phyloP scores from a whole-genome alignment of 2,888 invertebrate genomes.

The Andrena bicolor region DNA sequence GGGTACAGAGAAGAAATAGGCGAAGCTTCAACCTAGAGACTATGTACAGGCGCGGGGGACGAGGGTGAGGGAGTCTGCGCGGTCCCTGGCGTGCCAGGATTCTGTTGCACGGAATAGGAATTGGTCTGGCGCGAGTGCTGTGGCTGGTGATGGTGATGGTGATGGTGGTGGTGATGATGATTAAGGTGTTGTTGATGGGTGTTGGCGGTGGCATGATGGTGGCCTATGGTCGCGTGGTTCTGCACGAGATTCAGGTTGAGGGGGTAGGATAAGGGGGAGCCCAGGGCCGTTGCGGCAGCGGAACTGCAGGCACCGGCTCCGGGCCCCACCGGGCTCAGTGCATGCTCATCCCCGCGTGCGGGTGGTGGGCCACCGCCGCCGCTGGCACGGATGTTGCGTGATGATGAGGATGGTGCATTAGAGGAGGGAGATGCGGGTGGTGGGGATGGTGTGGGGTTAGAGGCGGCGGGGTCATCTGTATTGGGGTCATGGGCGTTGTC shows the following conservation, averaged over 20 bases:
- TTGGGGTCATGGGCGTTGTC: conserved; percentile 87
- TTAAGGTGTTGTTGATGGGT: conserved; percentile 74
- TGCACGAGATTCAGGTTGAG: conserved; percentile 83
- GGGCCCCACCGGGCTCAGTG: conserved; percentile 93
- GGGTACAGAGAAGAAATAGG: conserved; percentile 34
- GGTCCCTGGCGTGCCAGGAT: conserved; percentile 81
- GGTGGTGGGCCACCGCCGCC: conserved; percentile 80
- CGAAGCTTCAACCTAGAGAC: conserved; percentile 78
- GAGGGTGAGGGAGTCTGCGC: conserved; percentile 83
- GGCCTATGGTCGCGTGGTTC: conserved; percentile 75
- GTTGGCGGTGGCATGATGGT: conserved; percentile 75
- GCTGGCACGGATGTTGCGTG: conserved; percentile 83
- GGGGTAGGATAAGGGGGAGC: conserved; percentile 84
- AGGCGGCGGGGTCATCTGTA: conserved; percentile 85
- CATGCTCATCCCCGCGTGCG: conserved; percentile 86
- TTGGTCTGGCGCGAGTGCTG: conserved; percentile 78
- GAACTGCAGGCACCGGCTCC: conserved; percentile 83
- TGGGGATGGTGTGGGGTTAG: conserved; percentile 87
- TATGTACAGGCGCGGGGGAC: conserved; percentile 85
- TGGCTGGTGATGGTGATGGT: conserved; percentile 77
- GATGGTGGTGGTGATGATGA: conserved; percentile 76
- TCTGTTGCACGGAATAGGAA: conserved; percentile 80
- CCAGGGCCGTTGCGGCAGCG: conserved; percentile 84
- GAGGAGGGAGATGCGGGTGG: conserved; percentile 88
- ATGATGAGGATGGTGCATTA: conserved; percentile 86